Conservation (phyloP, 2,797 vertebrate genomes). For the Muraenolepis orangiensis region DNA sequence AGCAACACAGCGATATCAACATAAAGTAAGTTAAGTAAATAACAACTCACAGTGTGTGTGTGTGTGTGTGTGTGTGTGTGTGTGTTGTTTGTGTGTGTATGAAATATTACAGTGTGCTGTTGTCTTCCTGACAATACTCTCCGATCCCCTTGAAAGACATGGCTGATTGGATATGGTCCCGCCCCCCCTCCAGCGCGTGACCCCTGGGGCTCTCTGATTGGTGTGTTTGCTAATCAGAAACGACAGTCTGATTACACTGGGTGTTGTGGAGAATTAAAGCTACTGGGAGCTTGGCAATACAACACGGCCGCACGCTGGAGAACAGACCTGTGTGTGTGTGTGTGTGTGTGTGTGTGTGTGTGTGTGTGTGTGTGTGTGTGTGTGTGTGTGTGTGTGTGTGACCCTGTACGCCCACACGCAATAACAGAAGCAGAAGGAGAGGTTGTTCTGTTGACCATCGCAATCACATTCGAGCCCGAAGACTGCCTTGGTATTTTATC, state of each 20-base stretch:
- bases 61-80: too few relatives aligned
- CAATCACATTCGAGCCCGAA: background rate
- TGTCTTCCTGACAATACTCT: constrained; percentile 20
- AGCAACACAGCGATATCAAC: background rate
- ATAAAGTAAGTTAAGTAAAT: background rate
- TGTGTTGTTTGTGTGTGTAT: background rate
- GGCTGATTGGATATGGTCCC: constrained; percentile 38
- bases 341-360: background rate
- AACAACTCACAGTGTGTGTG: background rate
- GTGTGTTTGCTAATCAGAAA: constrained; percentile 62
- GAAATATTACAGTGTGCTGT: constrained; percentile 39
- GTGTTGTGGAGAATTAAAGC: background rate
- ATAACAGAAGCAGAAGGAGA: background rate
- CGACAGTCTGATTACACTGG: constrained; percentile 57
- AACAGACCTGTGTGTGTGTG: background rate
- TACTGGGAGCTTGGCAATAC: constrained; percentile 53
- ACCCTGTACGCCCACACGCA: background rate
- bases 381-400: background rate
- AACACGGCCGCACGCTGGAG: background rate
- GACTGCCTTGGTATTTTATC: background rate
- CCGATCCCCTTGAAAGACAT: constrained; percentile 9
- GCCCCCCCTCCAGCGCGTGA: constrained; percentile 25
- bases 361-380: too few relatives aligned
- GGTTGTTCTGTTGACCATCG: background rate
- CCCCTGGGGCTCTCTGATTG: constrained; percentile 42